These are phyloP conservation scores for Planiliza haematocheilus DNA, from an alignment of 2,113 vertebrate genomes.

Conservation along the genomic window DNA sequence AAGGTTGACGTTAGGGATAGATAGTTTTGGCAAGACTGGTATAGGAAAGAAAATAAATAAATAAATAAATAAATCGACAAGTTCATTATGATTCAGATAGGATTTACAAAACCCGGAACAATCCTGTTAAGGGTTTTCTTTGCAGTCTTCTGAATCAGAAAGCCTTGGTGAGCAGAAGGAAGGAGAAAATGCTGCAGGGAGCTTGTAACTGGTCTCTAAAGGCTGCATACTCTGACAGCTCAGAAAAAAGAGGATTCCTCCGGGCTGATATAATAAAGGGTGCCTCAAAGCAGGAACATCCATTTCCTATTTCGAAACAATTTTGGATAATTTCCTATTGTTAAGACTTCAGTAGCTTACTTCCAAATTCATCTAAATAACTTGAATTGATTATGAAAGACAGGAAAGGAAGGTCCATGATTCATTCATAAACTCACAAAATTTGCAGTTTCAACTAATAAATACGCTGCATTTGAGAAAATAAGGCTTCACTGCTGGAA, in stretches of 20 bases:
- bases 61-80: too few species aligned
- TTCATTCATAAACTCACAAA: too few species aligned
- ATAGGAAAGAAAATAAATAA: not conserved
- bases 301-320: slow-evolving; percentile 18
- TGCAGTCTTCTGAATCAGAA: slow-evolving; percentile 18
- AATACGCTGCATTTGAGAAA: too few species aligned
- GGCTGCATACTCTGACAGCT: slow-evolving; percentile 15
- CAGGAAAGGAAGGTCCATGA: too few species aligned
- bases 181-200: slow-evolving; percentile 1
- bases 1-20: too few species aligned
- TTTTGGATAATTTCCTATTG: not conserved
- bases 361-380: not conserved
- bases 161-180: slow-evolving; percentile 11
- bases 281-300: slow-evolving; percentile 15
- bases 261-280: not conserved
- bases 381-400: too few species aligned
- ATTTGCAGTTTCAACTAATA: too few species aligned
- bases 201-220: slow-evolving; percentile 33
- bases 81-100: slow-evolving; percentile 25
- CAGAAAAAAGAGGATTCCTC: slow-evolving; percentile 10
- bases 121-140: slow-evolving; percentile 20
- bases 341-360: not conserved
- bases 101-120: slow-evolving; percentile 16
- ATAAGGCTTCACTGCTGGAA: too few species aligned
- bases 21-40: too few species aligned